Conservation (phyloP, 2,113 vertebrate species). For the Toxotes chatareus region DNA sequence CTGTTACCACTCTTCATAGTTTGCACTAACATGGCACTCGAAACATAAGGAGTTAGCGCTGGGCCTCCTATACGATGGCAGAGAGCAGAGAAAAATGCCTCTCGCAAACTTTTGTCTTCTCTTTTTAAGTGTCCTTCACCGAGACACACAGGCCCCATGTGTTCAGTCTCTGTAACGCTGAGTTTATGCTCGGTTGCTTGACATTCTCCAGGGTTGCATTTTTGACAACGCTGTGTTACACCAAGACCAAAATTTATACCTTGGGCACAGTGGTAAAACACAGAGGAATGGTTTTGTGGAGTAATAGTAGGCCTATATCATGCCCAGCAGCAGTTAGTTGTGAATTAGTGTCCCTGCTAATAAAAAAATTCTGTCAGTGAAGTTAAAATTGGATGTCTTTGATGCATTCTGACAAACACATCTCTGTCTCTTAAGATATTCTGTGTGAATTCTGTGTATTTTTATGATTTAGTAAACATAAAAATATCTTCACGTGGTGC, state of each 20-base stretch:
- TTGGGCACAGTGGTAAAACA: neutral
- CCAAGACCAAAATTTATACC: constrained; percentile 9
- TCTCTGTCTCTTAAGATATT: neutral
- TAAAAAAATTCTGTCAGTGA: neutral
- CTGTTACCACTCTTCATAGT: no score
- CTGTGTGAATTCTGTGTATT: constrained; percentile 1
- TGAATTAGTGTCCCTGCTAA: neutral
- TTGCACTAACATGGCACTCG: no score
- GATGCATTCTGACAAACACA: neutral
- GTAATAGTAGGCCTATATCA: neutral
- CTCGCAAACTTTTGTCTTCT: neutral
- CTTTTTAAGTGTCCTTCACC: constrained; percentile 25
- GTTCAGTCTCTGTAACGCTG: constrained; percentile 39
- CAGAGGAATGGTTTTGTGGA: neutral
- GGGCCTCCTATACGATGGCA: neutral
- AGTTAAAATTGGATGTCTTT: neutral
- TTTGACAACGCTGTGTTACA: constrained; percentile 23
- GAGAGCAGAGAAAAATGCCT: neutral
- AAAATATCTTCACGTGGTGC: neutral
- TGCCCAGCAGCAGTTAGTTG: neutral
- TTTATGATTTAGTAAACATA: constrained; percentile 8
- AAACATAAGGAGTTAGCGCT: neutral
- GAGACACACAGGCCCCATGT: neutral
- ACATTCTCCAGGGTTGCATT: constrained; percentile 28
- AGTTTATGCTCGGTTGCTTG: constrained; percentile 18